Conservation (phyloP, 2,797 vertebrate species). For the Danio albolineatus region DNA sequence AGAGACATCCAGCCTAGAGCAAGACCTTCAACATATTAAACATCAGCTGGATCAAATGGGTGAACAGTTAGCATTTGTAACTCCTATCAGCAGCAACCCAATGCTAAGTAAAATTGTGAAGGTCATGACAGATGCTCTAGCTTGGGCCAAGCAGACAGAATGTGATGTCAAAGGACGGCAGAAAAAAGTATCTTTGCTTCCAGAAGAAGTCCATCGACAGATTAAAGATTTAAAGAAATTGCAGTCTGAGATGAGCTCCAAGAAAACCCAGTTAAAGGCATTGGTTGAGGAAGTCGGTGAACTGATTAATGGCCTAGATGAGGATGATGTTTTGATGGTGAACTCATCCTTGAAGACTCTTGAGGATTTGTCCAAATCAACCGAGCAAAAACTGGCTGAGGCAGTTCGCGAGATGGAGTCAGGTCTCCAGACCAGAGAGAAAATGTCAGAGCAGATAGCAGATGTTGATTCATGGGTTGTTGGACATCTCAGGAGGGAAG, state of each 20-base stretch:
- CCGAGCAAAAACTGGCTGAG: constrained; percentile 77
- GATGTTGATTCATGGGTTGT: constrained; percentile 83
- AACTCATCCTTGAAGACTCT: constrained; percentile 76
- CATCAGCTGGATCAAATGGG: constrained; percentile 71
- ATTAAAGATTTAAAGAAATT: constrained; percentile 83
- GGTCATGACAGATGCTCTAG: constrained; percentile 81
- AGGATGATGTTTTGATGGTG: constrained; percentile 72
- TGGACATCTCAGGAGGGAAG: constrained; percentile 71
- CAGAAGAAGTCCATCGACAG: constrained; percentile 84
- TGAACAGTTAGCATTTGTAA: constrained; percentile 68
- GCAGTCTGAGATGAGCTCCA: constrained; percentile 78
- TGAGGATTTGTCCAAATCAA: constrained; percentile 80
- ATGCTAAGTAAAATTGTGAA: constrained; percentile 77
- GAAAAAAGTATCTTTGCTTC: constrained; percentile 82
- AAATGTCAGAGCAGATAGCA: constrained; percentile 80
- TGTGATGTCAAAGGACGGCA: constrained; percentile 73
- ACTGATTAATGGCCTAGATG: constrained; percentile 73
- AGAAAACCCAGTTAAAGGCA: constrained; percentile 76
- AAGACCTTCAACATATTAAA: constrained; percentile 76
- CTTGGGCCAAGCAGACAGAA: constrained; percentile 83
- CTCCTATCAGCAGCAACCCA: constrained; percentile 69
- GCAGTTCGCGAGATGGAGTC: constrained; percentile 83
- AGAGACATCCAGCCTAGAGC: constrained; percentile 78
- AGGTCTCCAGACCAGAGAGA: constrained; percentile 84
- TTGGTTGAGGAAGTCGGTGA: constrained; percentile 80